Base-by-base conservation (phyloP, 2,113 vertebrate species). In the Sinocyclocheilus anophthalmus region DNA sequence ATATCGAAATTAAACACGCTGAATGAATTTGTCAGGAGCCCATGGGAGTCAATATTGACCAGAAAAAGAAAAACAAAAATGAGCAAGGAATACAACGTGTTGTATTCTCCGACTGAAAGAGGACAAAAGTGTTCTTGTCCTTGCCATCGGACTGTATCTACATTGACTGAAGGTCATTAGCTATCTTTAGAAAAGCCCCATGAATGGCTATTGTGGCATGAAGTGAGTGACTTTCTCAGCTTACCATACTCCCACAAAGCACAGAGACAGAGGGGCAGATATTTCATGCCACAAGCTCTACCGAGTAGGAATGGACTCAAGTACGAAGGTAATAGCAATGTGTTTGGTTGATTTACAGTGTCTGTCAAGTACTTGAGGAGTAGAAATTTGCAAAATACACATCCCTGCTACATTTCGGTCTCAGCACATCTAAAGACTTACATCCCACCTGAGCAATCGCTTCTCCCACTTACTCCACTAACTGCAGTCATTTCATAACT, bases 181-280 rank as follows among this genome's bases (percentile, higher is more conserved):
- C 84, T 86, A 86, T 73, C 84, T 86, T 86, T 85, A 73, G 77
- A 73, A 80, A 67, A 77, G 48, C 69, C 84, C 30, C 33, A 69
- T 86, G 76, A 86, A 81, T 86, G 65, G 77, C 69, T 72, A 81
- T 86, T 86, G 84, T 86, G 55, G 22, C 84, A 61, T 81, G 77
- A 72, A 77, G 26, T 85, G 76, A 85, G 76, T 85, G 84, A 48
- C 76, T 85, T 72, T 57, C 84, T 86, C 78, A 86, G 48, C 24
- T 86, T 80, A 72, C 45, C 14, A 4, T 86, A 57, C 77, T 59
- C 16, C 20, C 50, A 81, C 77, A 72, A 81, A 22, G 55, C 30
- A 61, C 45, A 5, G 48, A 72, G 81, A 70, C 65, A 72, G 24
- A 65, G 37, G 20, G 65, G 81, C 81, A 72, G 81, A 79, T 42